A percentile compares a stretch with the other conserved stretches of the same genome.
These are phyloP conservation scores for Drosophila infuscata DNA, from an alignment of 2,888 invertebrate species.

Conservation along the genomic window DNA sequence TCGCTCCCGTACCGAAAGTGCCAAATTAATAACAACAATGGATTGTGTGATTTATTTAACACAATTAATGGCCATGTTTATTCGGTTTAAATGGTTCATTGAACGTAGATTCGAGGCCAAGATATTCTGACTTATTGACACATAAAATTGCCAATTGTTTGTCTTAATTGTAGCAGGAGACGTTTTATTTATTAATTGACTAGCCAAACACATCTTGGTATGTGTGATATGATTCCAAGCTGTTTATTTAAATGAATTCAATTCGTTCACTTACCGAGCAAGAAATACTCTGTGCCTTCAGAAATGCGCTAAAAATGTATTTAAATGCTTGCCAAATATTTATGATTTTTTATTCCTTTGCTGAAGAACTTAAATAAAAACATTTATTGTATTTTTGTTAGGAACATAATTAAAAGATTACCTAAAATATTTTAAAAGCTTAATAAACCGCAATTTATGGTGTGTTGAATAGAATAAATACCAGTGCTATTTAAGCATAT, in stretches of 20 bases:
- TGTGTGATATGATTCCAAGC: not conserved
- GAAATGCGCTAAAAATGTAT: not conserved
- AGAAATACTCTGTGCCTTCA: not conserved
- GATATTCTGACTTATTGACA: constrained; percentile 65
- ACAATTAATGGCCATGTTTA: constrained; percentile 55
- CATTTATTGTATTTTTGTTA: not conserved
- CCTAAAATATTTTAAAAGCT: not conserved
- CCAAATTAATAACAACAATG: constrained; percentile 39
- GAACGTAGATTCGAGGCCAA: constrained; percentile 45
- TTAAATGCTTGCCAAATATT: not conserved
- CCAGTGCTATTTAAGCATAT: not conserved
- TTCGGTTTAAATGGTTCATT: constrained; percentile 45
- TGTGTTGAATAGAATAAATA: not conserved
- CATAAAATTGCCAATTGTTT: constrained; percentile 47
- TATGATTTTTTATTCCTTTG: not conserved
- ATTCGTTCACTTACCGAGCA: not conserved
- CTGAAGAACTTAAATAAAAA: not conserved
- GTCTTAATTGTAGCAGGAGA: constrained; percentile 55
- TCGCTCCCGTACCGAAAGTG: constrained; percentile 3
- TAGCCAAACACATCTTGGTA: not conserved
- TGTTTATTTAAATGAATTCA: not conserved
- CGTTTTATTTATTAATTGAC: constrained; percentile 23
- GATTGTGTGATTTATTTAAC: constrained; percentile 57
- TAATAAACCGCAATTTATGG: no score
- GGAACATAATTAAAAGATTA: not conserved